phyloP scores from a whole-genome alignment of 1,140 invertebrate species.

The Dryas iulia region DNA sequence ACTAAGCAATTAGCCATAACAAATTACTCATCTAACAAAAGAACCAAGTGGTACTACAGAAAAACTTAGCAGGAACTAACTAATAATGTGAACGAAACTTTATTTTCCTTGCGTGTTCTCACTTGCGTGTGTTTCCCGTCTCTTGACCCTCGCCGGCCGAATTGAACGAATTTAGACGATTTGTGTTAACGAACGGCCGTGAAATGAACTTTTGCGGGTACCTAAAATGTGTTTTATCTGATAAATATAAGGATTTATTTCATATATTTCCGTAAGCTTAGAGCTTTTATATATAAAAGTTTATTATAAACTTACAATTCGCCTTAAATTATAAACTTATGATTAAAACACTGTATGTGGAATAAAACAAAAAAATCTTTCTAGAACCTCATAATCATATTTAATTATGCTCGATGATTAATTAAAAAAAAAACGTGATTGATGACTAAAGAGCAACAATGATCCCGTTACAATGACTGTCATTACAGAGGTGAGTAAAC shows the following conservation, averaged over 20 bases:
- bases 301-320: background rate
- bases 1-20: no score
- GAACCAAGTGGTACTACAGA: background rate
- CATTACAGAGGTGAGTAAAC: slow-evolving; percentile 11
- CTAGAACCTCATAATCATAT: background rate
- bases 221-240: slow-evolving; percentile 26
- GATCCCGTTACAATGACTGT: background rate
- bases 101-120: slow-evolving; percentile 8
- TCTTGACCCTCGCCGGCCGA: slow-evolving; percentile 41
- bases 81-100: background rate
- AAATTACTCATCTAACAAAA: no score
- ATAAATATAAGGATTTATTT: background rate
- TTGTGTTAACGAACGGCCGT: slow-evolving; percentile 39
- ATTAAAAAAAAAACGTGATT: background rate
- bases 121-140: slow-evolving; percentile 24
- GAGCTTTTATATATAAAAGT: background rate
- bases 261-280: background rate
- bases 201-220: slow-evolving; percentile 21
- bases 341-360: background rate
- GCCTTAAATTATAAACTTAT: background rate
- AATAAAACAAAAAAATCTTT: background rate
- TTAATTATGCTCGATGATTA: background rate
- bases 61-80: background rate
- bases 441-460: background rate
- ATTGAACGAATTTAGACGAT: slow-evolving; percentile 31